These are phyloP conservation scores for Tiliacea citrago DNA, from an alignment of 2,888 invertebrate species.

Conservation along the genomic window DNA sequence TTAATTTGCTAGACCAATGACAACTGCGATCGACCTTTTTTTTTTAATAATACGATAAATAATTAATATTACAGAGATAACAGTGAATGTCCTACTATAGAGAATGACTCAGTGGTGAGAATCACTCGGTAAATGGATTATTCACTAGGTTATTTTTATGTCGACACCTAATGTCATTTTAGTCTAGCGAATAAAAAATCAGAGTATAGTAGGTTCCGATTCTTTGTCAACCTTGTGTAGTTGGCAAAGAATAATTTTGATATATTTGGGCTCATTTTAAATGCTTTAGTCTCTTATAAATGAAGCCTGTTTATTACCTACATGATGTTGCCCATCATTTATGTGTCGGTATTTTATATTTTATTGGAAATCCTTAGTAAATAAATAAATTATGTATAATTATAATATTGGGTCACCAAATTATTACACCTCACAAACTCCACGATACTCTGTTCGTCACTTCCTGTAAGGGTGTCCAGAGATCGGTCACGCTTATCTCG, in stretches of 20 bases:
- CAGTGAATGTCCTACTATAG: too few relatives aligned
- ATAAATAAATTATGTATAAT: background rate
- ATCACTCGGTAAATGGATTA: too few relatives aligned
- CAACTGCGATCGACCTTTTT: too few relatives aligned
- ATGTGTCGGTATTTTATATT: background rate
- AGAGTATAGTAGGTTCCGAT: background rate
- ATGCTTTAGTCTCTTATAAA: background rate
- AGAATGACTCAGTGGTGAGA: too few relatives aligned
- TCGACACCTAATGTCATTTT: too few relatives aligned
- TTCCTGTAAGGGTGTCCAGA: slow-evolving; percentile 77
- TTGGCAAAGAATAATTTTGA: background rate
- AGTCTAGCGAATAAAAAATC: too few relatives aligned
- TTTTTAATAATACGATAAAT: too few relatives aligned
- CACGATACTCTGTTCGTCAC: slow-evolving; percentile 53
- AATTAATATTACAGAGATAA: too few relatives aligned
- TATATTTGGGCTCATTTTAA: background rate
- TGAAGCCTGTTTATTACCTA: background rate
- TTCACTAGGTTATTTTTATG: too few relatives aligned
- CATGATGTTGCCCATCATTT: background rate
- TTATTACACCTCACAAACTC: slow-evolving; percentile 40
- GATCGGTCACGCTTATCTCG: slow-evolving; percentile 85
- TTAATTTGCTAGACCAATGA: too few relatives aligned
- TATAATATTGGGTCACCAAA: background rate
- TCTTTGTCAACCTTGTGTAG: background rate
- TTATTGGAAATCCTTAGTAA: background rate